A percentile compares a stretch with the other conserved stretches of the same genome.
These are phyloP conservation scores for Protaetia brevitarsis DNA, from an alignment of 1,140 invertebrate genomes.

Conservation along the genomic window DNA sequence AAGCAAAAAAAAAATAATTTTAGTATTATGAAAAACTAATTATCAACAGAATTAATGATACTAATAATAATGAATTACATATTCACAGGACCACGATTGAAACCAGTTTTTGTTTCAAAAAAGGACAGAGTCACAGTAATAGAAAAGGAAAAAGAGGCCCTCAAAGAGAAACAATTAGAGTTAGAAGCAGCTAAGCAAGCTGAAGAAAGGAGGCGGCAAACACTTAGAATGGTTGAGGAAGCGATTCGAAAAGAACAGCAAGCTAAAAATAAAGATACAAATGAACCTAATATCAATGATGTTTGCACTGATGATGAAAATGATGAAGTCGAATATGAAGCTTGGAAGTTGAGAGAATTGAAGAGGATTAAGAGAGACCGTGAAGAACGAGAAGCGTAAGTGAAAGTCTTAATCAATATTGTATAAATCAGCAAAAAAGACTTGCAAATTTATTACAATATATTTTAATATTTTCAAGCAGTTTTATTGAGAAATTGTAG, in stretches of 20 bases:
- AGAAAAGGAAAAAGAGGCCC: slow-evolving; percentile 86
- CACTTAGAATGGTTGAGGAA: slow-evolving; percentile 87
- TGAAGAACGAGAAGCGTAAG: slow-evolving; percentile 89
- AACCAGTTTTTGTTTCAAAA: slow-evolving; percentile 96
- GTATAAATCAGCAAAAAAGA: no score
- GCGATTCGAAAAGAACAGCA: slow-evolving; percentile 75
- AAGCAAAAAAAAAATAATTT: no score
- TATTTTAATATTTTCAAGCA: no score
- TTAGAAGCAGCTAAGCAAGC: slow-evolving; percentile 72
- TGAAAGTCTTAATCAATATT: no score
- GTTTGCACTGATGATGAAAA: slow-evolving; percentile 97
- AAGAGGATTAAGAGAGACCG: slow-evolving; percentile 94
- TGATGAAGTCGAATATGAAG: slow-evolving; percentile 96
- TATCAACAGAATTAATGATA: no score
- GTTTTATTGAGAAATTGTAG: not conserved
- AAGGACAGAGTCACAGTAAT: slow-evolving; percentile 92
- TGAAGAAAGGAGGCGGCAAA: slow-evolving; percentile 81
- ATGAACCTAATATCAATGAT: slow-evolving; percentile 73
- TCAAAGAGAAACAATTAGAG: slow-evolving; percentile 81
- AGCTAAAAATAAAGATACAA: slow-evolving; percentile 55
- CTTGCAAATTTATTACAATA: no score
- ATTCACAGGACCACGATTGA: slow-evolving; percentile 71
- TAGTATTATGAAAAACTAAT: no score
- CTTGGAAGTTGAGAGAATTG: slow-evolving; percentile 96
- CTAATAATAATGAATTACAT: not conserved